These are phyloP conservation scores for Arbacia lixula DNA, from an alignment of 53 echinoderm and acorn worm genomes.

Conservation along the genomic window DNA sequence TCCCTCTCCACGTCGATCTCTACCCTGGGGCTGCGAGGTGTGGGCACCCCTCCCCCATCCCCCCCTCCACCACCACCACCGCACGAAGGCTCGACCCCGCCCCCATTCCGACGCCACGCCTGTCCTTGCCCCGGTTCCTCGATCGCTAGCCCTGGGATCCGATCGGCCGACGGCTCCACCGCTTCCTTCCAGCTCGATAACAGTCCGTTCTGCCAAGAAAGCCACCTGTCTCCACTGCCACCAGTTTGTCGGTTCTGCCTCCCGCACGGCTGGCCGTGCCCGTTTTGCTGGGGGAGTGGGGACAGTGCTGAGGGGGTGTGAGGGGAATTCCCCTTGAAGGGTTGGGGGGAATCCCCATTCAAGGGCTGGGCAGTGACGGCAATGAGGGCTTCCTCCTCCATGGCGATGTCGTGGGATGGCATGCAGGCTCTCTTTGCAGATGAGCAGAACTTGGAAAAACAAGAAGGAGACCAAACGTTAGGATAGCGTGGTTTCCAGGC, in stretches of 20 bases:
- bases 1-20: neutral
- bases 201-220: neutral
- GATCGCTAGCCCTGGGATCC: neutral
- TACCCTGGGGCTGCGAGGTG: neutral
- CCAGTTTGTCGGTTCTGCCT: neutral
- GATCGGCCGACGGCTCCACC: neutral
- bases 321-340: neutral
- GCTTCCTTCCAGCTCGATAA: neutral
- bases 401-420: neutral
- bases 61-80: neutral
- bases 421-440: neutral
- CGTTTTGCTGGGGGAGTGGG: neutral
- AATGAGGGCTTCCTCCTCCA: neutral
- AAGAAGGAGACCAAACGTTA: too few species aligned
- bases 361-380: too few species aligned
- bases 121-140: neutral
- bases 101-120: neutral
- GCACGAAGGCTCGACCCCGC: too few species aligned
- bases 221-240: neutral
- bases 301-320: slow-evolving; percentile 7
- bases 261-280: neutral
- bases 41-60: neutral
- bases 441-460: slow-evolving; percentile 4
- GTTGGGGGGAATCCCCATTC: neutral
- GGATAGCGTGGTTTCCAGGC: too few species aligned